A percentile compares a stretch with the other conserved stretches of the same genome.
phyloP scores from a whole-genome alignment of 2,888 invertebrate species.

The Oscheius sp. region DNA sequence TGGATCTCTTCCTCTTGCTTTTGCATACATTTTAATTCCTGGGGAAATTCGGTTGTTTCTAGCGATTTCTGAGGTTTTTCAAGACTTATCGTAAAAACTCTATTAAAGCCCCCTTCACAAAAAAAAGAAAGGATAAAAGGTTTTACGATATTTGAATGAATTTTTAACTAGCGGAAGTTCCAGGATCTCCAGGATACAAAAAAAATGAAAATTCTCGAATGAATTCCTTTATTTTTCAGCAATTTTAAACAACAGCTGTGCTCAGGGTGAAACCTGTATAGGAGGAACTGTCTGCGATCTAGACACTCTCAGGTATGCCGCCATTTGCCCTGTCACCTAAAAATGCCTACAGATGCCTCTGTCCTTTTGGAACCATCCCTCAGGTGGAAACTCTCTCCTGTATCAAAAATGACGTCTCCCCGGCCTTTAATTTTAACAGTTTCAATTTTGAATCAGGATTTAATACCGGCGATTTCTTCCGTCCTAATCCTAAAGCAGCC shows the following conservation, averaged over 20 bases:
- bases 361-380: slow-evolving; percentile 69
- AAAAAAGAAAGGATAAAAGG: too few relatives aligned
- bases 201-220: too few relatives aligned
- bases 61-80: too few relatives aligned
- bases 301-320: slow-evolving; percentile 54
- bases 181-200: too few relatives aligned
- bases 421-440: slow-evolving; percentile 24
- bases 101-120: too few relatives aligned
- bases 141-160: too few relatives aligned
- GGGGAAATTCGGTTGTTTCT: too few relatives aligned
- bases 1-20: too few relatives aligned
- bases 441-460: slow-evolving; percentile 22
- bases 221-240: slow-evolving; percentile 52
- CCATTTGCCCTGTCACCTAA: too few relatives aligned
- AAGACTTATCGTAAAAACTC: too few relatives aligned
- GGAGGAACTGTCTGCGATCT: slow-evolving; percentile 72
- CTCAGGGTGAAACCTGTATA: slow-evolving; percentile 71
- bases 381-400: slow-evolving; percentile 70
- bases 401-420: slow-evolving; percentile 40
- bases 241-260: slow-evolving; percentile 71
- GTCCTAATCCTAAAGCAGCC: slow-evolving; percentile 46
- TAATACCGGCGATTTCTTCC: slow-evolving; percentile 39
- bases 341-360: slow-evolving; percentile 65
- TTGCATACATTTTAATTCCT: too few relatives aligned
- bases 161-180: too few relatives aligned